Conservation (phyloP, 2,888 invertebrate species). For the Scaptomyza parva region DNA sequence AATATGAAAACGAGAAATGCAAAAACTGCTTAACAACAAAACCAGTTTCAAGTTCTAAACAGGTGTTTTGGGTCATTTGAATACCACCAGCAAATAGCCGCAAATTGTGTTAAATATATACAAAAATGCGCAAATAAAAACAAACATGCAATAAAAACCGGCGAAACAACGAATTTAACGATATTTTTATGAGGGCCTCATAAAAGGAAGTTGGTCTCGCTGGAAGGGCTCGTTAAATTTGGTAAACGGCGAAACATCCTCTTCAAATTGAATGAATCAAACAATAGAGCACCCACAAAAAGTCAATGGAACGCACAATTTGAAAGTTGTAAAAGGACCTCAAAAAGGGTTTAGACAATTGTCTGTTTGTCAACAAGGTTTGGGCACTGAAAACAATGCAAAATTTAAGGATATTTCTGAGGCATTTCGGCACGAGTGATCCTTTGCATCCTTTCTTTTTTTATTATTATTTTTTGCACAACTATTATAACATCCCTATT, state of each 20-base stretch:
- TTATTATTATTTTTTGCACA: conserved; percentile 27
- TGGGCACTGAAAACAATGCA: conserved; percentile 36
- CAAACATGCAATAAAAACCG: conserved; percentile 41
- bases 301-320: conserved; percentile 47
- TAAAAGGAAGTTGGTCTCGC: conserved; percentile 45
- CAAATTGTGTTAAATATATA: conserved; percentile 60
- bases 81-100: conserved; percentile 65
- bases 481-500: conserved; percentile 30
- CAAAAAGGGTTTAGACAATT: conserved; percentile 50
- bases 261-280: conserved; percentile 32
- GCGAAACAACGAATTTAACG: conserved; percentile 49
- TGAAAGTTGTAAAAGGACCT: conserved; percentile 31
- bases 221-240: conserved; percentile 56
- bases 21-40: conserved; percentile 44
- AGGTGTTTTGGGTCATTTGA: conserved; percentile 67
- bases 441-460: neutral
- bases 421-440: conserved; percentile 58
- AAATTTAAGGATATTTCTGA: conserved; percentile 47
- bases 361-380: conserved; percentile 34
- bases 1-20: conserved; percentile 12
- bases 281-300: conserved; percentile 59
- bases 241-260: conserved; percentile 35
- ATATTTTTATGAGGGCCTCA: conserved; percentile 48
- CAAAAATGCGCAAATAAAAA: conserved; percentile 35
- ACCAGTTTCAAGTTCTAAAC: conserved; percentile 66